Evolutionary conservation across 2,113 vertebrate species (phyloP).

Genomic region (Microcebus murinus): DNA sequence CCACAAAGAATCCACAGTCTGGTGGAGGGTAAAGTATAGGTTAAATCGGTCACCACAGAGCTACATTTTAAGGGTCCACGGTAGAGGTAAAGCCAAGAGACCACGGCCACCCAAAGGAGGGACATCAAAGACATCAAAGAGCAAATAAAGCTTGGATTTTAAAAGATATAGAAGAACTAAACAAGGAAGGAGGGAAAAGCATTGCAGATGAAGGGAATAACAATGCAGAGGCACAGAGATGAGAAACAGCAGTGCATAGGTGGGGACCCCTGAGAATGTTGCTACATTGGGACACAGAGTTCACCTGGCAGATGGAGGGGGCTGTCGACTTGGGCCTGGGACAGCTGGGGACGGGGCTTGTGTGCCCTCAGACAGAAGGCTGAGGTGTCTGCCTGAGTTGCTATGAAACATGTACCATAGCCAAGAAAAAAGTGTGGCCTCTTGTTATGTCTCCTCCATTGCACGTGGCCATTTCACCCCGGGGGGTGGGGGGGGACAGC

Average conservation of each 20-base stretch:
- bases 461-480: rapidly evolving
- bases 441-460: not conserved
- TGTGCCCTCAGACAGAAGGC: not conserved
- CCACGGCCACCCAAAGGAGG: not conserved
- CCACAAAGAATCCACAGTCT: not conserved
- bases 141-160: too few relatives aligned
- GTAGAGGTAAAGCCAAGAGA: not conserved
- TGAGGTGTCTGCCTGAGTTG: not conserved
- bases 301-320: not conserved
- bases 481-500: not conserved
- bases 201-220: not conserved
- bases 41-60: not conserved
- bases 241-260: not conserved
- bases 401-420: not conserved
- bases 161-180: not conserved
- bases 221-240: not conserved
- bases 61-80: not conserved
- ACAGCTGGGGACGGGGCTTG: not conserved
- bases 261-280: not conserved
- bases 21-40: not conserved
- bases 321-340: not conserved
- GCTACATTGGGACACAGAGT: rapidly evolving
- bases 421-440: not conserved
- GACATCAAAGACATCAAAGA: not conserved
- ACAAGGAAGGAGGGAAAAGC: not conserved